Evolutionary conservation across 2,113 vertebrate species (phyloP), one percentile per base, ranked within the genome.

Genomic region (Melanocharis versteri): DNA sequence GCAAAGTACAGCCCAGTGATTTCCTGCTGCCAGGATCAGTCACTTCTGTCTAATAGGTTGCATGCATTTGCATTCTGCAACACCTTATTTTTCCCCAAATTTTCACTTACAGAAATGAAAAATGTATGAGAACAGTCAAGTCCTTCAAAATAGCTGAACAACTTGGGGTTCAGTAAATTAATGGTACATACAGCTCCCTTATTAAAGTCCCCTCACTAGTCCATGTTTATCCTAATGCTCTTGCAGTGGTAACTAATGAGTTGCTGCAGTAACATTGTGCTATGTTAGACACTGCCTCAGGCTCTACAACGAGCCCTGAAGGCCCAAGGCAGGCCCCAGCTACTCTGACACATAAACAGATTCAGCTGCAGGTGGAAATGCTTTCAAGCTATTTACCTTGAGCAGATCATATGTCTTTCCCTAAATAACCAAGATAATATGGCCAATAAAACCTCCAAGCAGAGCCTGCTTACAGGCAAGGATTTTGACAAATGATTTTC

Each of bases 331-430:
- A 88, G 75, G 75, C 42, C 73, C 51, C 51, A 85, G 5, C 71
- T 79, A 76, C 45, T 89, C 50, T 14, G 10, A 70, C 71, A 68
- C 85, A 85, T 88, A 96, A 94, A 90, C 56, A 95, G 40, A 93
- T 90, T 94, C 85, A 92, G 85, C 75, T 93, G 92, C 88, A 95
- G 90, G 83, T 97, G n/a, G 60, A 97, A 96, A 96, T 80, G 90
- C 83, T 96, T 97, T 97, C 93, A 96, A 95, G 83, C 71, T 95
- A 93, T 95, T 95, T 95, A 96, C 93, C 95, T 92, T 92, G 71
- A 95, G 83, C 87, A 90, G 80, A 93, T 94, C 69, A 58, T 79
- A 87, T 79, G 61, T 93, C 90, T 95, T 94, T 78, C 80, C 77
- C 64, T 96, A 92, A 95, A 92, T 77, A 92, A 85, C 56, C 44